These are phyloP conservation scores for Lepus oiostolus DNA, from an alignment of 2,797 vertebrate genomes.

Conservation along the genomic window DNA sequence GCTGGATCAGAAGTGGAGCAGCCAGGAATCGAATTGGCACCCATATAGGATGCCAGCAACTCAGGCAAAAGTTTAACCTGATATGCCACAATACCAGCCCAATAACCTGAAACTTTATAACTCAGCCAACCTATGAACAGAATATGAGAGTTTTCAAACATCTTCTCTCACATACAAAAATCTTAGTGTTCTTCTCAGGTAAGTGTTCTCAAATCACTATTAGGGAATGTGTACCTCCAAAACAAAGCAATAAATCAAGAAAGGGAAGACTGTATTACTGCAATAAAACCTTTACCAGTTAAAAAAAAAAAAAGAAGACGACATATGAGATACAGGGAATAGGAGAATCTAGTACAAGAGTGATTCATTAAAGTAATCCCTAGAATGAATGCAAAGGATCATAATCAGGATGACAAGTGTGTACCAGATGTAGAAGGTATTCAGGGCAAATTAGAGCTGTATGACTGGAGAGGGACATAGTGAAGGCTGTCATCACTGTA, in stretches of 20 bases:
- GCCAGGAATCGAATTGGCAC: no score
- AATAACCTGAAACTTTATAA: not conserved
- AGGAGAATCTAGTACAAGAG: not conserved
- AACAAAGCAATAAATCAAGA: not conserved
- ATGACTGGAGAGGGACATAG: not conserved
- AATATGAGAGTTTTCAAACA: not conserved
- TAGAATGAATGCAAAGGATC: not conserved
- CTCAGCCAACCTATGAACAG: not conserved
- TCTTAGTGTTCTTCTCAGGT: not conserved
- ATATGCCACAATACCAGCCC: no score
- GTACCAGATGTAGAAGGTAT: not conserved
- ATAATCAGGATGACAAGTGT: not conserved
- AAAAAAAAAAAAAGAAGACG: no score
- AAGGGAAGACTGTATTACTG: not conserved
- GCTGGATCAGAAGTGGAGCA: no score
- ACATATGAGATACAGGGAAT: not conserved
- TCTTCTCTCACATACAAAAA: not conserved
- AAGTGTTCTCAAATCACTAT: not conserved
- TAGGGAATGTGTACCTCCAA: not conserved
- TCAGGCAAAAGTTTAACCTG: no score
- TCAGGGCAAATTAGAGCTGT: slow-evolving; percentile 20
- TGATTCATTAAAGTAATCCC: not conserved
- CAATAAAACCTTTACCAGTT: no score
- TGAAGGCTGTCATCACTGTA: not conserved
- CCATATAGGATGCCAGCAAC: no score